These are phyloP conservation scores for Bombylius discolor DNA, from an alignment of 2,888 invertebrate species.

Conservation along the genomic window DNA sequence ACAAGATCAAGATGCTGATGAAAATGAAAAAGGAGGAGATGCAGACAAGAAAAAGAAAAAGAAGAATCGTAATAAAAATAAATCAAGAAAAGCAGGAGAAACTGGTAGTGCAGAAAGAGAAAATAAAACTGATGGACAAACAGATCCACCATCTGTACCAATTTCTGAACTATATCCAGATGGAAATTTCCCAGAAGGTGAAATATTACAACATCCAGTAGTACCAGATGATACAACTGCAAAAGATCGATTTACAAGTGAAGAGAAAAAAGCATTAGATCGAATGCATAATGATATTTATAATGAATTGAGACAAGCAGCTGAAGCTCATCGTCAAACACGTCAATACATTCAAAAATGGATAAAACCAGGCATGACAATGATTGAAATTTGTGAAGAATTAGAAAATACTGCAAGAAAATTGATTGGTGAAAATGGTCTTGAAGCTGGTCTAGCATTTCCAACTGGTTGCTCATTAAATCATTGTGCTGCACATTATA, in stretches of 20 bases:
- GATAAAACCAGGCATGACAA: conserved; percentile 97
- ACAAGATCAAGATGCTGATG: conserved; percentile 18
- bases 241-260: conserved; percentile 69
- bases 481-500: conserved; percentile 98
- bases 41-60: conserved; percentile 38
- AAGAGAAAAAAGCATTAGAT: conserved; percentile 84
- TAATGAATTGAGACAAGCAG: conserved; percentile 87
- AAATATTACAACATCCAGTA: conserved; percentile 71
- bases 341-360: conserved; percentile 62
- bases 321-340: conserved; percentile 93
- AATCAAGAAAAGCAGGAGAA: conserved; percentile 16
- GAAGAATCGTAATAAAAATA: conserved; percentile 55
- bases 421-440: conserved; percentile 86
- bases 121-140: conserved; percentile 39
- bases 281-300: conserved; percentile 85
- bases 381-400: conserved; percentile 97
- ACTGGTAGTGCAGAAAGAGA: background rate
- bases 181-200: conserved; percentile 76
- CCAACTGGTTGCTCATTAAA: conserved; percentile 98
- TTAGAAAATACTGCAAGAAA: conserved; percentile 83
- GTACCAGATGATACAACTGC: conserved; percentile 71
- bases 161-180: conserved; percentile 75
- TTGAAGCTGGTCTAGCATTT: conserved; percentile 88
- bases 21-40: conserved; percentile 27
- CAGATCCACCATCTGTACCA: conserved; percentile 76